Conservation (phyloP, 2,888 invertebrate species). For the Eucera pruinosa region DNA sequence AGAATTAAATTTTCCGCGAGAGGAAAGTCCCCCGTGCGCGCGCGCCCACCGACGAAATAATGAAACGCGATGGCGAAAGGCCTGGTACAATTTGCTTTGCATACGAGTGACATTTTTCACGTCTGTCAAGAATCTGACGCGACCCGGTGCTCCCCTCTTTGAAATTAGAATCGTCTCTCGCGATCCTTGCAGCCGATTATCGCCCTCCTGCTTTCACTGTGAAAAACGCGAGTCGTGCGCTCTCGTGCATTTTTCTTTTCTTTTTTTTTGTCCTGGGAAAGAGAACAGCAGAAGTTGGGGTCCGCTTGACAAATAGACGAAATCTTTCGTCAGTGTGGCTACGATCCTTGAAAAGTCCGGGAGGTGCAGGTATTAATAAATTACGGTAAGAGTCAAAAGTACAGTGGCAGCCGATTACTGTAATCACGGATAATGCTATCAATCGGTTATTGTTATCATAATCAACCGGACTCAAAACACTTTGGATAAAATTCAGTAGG, state of each 20-base stretch:
- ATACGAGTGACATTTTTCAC: constrained; percentile 76
- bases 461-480: too few species aligned
- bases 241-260: not conserved
- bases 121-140: constrained; percentile 53
- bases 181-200: constrained; percentile 20
- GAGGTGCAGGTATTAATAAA: too few species aligned
- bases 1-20: constrained; percentile 72
- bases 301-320: constrained; percentile 19
- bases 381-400: too few species aligned
- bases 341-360: not conserved
- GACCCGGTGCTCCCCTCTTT: constrained; percentile 13
- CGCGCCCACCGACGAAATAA: constrained; percentile 62
- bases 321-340: constrained; percentile 2
- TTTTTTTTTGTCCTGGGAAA: too few species aligned
- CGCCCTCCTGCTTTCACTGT: not conserved
- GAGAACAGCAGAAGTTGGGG: not conserved
- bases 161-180: constrained; percentile 42
- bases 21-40: constrained; percentile 42
- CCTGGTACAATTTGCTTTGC: constrained; percentile 74
- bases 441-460: too few species aligned
- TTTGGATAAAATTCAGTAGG: too few species aligned
- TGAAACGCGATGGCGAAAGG: constrained; percentile 66
- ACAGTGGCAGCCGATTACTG: too few species aligned
- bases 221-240: constrained; percentile 7
- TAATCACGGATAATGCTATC: too few species aligned